Percentiles rank a stretch among this genome's conserved stretches.
Conservation (phyloP, 2,797 vertebrate genomes). For the Cossypha caffra region DNA sequence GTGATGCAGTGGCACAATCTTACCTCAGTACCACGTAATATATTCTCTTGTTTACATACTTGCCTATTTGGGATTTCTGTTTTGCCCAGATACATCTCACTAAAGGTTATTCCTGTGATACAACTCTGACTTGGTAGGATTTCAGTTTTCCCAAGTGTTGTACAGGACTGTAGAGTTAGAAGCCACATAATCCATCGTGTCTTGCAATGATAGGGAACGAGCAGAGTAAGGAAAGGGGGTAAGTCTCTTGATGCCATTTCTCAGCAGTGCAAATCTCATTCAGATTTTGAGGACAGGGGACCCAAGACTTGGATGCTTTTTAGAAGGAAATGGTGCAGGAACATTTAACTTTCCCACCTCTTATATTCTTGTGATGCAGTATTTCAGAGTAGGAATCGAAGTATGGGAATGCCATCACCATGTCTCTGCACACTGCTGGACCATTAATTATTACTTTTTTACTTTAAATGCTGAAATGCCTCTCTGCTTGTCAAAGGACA, state of each 20-base stretch:
- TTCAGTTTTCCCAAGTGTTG: neutral
- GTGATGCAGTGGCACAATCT: neutral
- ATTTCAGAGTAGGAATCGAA: neutral
- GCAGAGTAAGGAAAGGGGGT: neutral
- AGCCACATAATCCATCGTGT: neutral
- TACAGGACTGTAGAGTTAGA: neutral
- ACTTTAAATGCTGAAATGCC: neutral
- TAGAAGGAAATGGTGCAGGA: neutral
- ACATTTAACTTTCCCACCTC: neutral
- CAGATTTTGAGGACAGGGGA: neutral
- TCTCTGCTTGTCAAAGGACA: neutral
- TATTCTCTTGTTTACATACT: neutral
- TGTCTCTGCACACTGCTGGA: neutral
- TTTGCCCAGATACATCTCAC: neutral
- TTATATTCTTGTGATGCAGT: neutral
- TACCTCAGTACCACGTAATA: fast-evolving
- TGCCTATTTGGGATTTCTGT: neutral
- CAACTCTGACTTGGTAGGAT: neutral
- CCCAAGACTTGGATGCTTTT: neutral
- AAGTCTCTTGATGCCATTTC: neutral
- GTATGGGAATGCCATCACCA: fast-evolving
- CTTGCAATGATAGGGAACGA: neutral
- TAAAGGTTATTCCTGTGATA: neutral
- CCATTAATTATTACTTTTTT: neutral
- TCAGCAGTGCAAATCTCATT: neutral